Conservation (phyloP, 1,140 invertebrate species). For the Drosophila nannoptera region DNA sequence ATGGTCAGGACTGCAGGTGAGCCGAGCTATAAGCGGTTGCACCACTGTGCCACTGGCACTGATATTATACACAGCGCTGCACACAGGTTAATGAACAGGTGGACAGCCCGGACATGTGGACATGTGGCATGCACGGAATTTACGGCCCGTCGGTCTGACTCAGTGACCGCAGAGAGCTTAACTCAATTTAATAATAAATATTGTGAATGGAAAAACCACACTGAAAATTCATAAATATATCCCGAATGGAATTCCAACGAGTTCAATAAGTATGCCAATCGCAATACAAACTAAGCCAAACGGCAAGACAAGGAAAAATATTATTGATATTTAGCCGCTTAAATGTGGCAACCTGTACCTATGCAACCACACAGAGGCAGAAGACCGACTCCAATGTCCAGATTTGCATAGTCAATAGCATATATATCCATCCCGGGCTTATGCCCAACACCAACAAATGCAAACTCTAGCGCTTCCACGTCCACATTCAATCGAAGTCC, state of each 20-base stretch:
- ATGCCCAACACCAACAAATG: slow-evolving; percentile 4
- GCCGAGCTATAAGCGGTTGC: background rate
- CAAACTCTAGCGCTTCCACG: slow-evolving; percentile 22
- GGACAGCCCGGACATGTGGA: slow-evolving; percentile 18
- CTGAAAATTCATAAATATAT: background rate
- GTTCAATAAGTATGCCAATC: background rate
- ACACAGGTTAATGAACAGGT: slow-evolving; percentile 59
- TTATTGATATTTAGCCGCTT: too few species aligned
- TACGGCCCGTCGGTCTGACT: slow-evolving; percentile 10
- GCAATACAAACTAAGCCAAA: background rate
- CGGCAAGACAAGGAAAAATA: too few species aligned
- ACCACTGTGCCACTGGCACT: slow-evolving; percentile 52
- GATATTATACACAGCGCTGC: slow-evolving; percentile 45
- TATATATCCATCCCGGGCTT: slow-evolving; percentile 26
- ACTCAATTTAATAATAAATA: slow-evolving; percentile 14
- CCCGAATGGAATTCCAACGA: background rate
- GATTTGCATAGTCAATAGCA: slow-evolving; percentile 33
- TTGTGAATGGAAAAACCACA: slow-evolving; percentile 1
- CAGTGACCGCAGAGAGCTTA: slow-evolving; percentile 18
- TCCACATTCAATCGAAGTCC: slow-evolving; percentile 54
- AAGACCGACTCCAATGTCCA: slow-evolving; percentile 6
- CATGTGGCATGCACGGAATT: background rate
- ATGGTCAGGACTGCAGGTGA: background rate
- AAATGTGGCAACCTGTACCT: background rate
- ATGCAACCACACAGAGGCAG: background rate